phyloP scores from a whole-genome alignment of 2,113 vertebrate genomes.

The Lophura nycthemera region DNA sequence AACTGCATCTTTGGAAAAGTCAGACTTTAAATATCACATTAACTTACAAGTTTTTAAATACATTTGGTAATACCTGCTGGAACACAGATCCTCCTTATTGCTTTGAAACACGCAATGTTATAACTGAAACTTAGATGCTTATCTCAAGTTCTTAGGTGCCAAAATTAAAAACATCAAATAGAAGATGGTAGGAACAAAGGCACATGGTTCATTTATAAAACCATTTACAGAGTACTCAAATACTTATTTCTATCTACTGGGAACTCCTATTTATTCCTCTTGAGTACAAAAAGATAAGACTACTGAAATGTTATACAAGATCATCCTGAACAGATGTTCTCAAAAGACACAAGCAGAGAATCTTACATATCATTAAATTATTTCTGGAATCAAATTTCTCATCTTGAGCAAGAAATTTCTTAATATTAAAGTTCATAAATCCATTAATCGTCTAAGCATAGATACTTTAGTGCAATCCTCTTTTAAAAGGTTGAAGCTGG shows the following conservation, averaged over 20 bases:
- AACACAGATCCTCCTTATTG: conserved; percentile 51
- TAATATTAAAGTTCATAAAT: not conserved
- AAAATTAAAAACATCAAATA: conserved; percentile 33
- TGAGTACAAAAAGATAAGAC: not conserved
- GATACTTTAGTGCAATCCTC: conserved; percentile 12
- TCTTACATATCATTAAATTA: not conserved
- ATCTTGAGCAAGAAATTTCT: not conserved
- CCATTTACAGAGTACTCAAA: conserved; percentile 31
- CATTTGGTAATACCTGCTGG: conserved; percentile 11
- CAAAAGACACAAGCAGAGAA: fast-evolving
- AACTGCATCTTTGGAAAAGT: conserved; percentile 15
- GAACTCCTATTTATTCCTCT: not conserved
- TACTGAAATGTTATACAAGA: not conserved
- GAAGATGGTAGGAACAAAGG: conserved; percentile 42
- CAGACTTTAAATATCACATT: not conserved
- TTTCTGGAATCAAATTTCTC: not conserved
- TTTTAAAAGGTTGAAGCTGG: conserved; percentile 6
- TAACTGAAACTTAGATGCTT: not conserved
- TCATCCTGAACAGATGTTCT: not conserved
- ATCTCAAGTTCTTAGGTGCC: not conserved
- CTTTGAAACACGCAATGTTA: conserved; percentile 21
- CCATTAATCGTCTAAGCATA: not conserved
- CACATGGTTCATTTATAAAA: conserved; percentile 60
- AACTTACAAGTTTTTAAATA: not conserved
- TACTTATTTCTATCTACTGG: not conserved